Evolutionary conservation across 2,888 invertebrate genomes (phyloP), one percentile per base, ranked within the genome.

Genomic region (Philereme transversata): DNA sequence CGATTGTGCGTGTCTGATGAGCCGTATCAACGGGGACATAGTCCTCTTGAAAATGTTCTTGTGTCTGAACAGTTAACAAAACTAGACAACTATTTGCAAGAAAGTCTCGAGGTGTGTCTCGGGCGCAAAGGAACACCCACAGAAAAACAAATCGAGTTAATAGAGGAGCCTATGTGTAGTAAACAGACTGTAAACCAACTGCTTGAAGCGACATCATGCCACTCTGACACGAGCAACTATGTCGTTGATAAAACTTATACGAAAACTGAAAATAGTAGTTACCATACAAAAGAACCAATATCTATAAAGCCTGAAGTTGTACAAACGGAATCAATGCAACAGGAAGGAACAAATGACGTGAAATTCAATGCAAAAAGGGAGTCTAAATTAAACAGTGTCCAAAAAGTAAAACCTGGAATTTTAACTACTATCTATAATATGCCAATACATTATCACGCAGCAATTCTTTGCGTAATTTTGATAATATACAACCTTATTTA

Each of bases 381-480:
- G 68, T 72, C 75, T 47, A 82, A 80, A 74, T 49, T 75, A 81
- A 84, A 84, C 83, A 87, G 87, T 86, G 84, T 82, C 77, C 77
- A 76, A 71, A 79, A 75, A 62, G 83, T 79, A 73, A 78, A 73
- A 48, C 74, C 71, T 57, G 86, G 90, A 79, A 77, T 91, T 67
- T 72, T 88, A 64, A 80, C 79, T 69, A 80, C 80, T 78, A 83
- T 93, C 74, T 88, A 83, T 78, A 90, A 88, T 71, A 86, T 92
- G 88, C 93, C 92, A 67, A 83, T 89, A 79, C 93, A 93, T 82
- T 93, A 93, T 82, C 92, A 92, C 75, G 92, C 93, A 72, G 86
- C 87, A 67, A 87, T 93, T 74, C 69, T 93, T 74, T 93, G 93
- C 86, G 84, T 91, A 75, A 77, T 92, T 73, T 85, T 93, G 81